These are phyloP conservation scores for Sminthopsis crassicaudata DNA, from an alignment of 2,113 vertebrate genomes.

Conservation along the genomic window DNA sequence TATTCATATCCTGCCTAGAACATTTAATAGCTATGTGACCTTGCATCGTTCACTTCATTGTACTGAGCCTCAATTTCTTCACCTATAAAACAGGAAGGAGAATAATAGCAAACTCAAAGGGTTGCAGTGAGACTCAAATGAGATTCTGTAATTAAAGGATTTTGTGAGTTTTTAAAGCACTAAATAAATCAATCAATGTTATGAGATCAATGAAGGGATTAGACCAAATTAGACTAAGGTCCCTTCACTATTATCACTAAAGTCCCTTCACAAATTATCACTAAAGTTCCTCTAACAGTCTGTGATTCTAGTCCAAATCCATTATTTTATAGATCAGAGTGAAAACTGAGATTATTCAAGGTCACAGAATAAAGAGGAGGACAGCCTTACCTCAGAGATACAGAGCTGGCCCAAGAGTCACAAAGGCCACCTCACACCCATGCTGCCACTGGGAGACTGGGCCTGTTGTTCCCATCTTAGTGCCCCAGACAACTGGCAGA, in stretches of 20 bases:
- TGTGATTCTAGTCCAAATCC: not conserved
- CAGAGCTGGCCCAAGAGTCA: not conserved
- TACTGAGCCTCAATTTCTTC: rapidly evolving
- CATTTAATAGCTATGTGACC: too few species aligned
- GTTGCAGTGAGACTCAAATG: not conserved
- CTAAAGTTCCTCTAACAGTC: not conserved
- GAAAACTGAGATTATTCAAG: not conserved
- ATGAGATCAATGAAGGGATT: not conserved
- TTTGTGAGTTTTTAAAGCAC: not conserved
- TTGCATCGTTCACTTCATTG: rapidly evolving
- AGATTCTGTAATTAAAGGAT: not conserved
- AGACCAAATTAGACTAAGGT: not conserved
- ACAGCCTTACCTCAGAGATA: not conserved
- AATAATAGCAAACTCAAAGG: not conserved
- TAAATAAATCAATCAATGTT: not conserved
- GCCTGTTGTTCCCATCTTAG: not conserved
- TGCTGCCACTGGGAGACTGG: not conserved
- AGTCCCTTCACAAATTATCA: not conserved
- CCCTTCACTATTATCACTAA: not conserved
- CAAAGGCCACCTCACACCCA: not conserved
- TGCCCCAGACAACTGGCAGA: not conserved
- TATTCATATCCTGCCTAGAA: rapidly evolving
- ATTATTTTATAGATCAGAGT: not conserved
- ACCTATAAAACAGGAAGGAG: not conserved
- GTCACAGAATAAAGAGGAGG: not conserved